phyloP scores from a whole-genome alignment of 1,140 invertebrate genomes.

The Nylanderia fulva region DNA sequence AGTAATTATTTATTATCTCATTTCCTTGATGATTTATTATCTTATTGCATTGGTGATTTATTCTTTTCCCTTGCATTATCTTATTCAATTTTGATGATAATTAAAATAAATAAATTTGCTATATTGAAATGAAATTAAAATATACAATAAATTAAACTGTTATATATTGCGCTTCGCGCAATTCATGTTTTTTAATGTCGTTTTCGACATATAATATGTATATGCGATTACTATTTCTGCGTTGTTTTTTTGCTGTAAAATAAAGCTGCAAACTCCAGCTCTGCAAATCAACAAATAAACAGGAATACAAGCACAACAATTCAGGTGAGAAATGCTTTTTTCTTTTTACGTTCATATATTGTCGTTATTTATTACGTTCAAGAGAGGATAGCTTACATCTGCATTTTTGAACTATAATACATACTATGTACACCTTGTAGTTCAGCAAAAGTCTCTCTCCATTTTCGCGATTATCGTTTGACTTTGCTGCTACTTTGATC shows the following conservation, averaged over 20 bases:
- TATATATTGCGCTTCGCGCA: no score
- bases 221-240: not conserved
- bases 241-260: not conserved
- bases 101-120: no score
- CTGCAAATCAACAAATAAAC: conserved; percentile 12
- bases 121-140: no score
- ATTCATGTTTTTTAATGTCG: not conserved
- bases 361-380: conserved; percentile 84
- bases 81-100: no score
- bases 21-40: no score
- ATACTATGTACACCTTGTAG: conserved; percentile 79
- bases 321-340: not conserved
- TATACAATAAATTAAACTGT: no score
- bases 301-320: not conserved
- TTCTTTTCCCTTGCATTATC: no score
- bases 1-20: no score
- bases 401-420: conserved; percentile 79
- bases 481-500: conserved; percentile 37
- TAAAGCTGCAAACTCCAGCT: not conserved
- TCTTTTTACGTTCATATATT: conserved; percentile 76
- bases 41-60: no score
- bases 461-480: conserved; percentile 23
- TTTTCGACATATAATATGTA: not conserved
- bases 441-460: conserved; percentile 52
- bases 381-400: conserved; percentile 81